Evolutionary conservation across 2,113 vertebrate species (phyloP).

Genomic region (Trogon melanurus): DNA sequence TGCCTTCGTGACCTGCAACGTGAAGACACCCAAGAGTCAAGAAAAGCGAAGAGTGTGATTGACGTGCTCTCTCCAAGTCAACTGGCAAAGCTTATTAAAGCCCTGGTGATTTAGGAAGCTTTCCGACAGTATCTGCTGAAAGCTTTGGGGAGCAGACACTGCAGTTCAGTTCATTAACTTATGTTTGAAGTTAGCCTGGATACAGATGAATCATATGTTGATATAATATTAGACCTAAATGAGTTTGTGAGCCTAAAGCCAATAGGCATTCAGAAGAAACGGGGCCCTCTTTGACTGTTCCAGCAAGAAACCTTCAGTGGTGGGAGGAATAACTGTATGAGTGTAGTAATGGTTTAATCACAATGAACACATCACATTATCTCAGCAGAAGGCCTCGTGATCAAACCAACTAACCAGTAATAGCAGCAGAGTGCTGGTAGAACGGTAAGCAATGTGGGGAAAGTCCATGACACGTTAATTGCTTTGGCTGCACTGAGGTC

Average conservation of each 20-base stretch:
- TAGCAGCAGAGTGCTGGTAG: neutral
- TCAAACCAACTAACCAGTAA: neutral
- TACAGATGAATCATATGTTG: neutral
- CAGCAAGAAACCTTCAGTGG: neutral
- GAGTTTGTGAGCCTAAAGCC: neutral
- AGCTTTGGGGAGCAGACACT: neutral
- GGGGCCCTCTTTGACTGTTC: neutral
- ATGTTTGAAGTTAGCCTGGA: neutral
- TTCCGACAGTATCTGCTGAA: neutral
- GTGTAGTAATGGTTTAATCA: slow-evolving; percentile 6
- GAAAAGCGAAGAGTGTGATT: neutral
- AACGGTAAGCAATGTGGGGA: neutral
- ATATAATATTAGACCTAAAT: neutral
- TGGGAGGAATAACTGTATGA: neutral
- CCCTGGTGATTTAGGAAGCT: neutral
- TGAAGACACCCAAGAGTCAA: neutral
- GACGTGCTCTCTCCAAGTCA: neutral
- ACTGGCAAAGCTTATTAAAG: neutral
- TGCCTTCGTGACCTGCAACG: neutral
- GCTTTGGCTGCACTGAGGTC: neutral
- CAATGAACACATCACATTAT: neutral
- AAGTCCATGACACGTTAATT: neutral
- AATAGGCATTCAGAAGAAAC: neutral
- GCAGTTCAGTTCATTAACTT: neutral
- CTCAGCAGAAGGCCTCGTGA: neutral